These are phyloP conservation scores for Drosophila kanekoi DNA, from an alignment of 2,888 invertebrate species.

Conservation along the genomic window DNA sequence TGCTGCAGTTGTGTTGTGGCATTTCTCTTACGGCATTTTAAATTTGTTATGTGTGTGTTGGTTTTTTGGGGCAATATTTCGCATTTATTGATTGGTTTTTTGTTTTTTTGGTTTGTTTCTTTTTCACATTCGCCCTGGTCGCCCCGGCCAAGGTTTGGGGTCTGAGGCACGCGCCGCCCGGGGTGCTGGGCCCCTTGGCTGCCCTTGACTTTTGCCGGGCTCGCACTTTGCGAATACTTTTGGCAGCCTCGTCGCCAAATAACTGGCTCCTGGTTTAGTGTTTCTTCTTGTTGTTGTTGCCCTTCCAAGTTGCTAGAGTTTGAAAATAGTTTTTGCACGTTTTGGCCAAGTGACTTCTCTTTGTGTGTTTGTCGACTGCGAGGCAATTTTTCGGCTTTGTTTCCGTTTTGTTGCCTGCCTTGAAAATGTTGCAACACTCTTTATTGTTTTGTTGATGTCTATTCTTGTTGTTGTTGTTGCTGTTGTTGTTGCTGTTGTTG, in stretches of 20 bases:
- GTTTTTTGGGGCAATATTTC: constrained; percentile 52
- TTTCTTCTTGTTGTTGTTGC: constrained; percentile 38
- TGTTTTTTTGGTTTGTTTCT: constrained; percentile 34
- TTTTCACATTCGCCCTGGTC: constrained; percentile 8
- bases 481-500: constrained; percentile 15
- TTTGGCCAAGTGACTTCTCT: constrained; percentile 75
- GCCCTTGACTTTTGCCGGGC: constrained; percentile 78
- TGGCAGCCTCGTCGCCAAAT: constrained; percentile 75
- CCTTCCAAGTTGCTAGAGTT: constrained; percentile 63
- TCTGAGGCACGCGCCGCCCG: constrained; percentile 18
- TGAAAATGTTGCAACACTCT: constrained; percentile 66
- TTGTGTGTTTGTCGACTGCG: constrained; percentile 56
- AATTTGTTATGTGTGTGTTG: constrained; percentile 51
- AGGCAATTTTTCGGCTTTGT: constrained; percentile 72
- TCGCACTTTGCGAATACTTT: constrained; percentile 76
- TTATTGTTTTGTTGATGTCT: constrained; percentile 26
- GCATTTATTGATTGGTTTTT: constrained; percentile 69
- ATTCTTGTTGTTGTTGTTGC: constrained; percentile 9
- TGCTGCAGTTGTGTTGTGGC: constrained; percentile 23
- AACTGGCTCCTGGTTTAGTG: constrained; percentile 40
- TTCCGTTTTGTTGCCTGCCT: constrained; percentile 64
- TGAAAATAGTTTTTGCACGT: constrained; percentile 76
- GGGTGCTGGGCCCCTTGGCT: constrained; percentile 51
- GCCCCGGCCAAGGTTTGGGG: constrained; percentile 15
- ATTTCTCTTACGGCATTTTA: constrained; percentile 43